These are phyloP conservation scores for Trichonephila clavata DNA, from an alignment of 1,140 invertebrate genomes.

Conservation along the genomic window DNA sequence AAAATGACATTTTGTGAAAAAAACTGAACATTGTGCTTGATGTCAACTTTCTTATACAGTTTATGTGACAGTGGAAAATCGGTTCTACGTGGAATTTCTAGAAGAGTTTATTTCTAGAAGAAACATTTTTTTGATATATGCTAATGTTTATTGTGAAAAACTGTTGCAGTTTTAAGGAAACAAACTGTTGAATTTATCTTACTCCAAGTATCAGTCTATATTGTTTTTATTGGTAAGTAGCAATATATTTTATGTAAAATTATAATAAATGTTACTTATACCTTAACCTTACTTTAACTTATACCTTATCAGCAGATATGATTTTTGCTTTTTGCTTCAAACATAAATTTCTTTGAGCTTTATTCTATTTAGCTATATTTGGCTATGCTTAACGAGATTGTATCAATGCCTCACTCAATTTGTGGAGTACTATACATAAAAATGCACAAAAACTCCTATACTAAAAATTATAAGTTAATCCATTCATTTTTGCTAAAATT, in stretches of 20 bases:
- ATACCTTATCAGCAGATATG: too few species aligned
- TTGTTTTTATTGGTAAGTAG: conserved; percentile 31
- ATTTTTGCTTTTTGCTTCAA: too few species aligned
- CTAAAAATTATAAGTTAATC: too few species aligned
- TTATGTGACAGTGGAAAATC: background rate
- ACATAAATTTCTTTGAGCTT: too few species aligned
- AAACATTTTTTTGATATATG: background rate
- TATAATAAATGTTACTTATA: too few species aligned
- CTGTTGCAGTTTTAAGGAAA: conserved; percentile 33
- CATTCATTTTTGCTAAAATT: too few species aligned
- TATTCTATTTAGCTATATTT: too few species aligned
- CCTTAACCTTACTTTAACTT: too few species aligned
- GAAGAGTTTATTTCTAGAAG: conserved; percentile 26
- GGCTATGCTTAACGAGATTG: too few species aligned
- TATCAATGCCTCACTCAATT: too few species aligned
- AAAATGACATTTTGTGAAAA: background rate
- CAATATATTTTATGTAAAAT: background rate
- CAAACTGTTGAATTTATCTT: background rate
- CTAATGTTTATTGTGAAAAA: background rate
- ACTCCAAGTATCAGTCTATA: background rate
- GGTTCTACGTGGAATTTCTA: background rate
- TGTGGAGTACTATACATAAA: too few species aligned
- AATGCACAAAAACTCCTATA: too few species aligned
- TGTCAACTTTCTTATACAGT: conserved; percentile 32
- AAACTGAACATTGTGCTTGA: conserved; percentile 52